Conservation (phyloP, 2,888 invertebrate species). For the Drosophila aldrichi region DNA sequence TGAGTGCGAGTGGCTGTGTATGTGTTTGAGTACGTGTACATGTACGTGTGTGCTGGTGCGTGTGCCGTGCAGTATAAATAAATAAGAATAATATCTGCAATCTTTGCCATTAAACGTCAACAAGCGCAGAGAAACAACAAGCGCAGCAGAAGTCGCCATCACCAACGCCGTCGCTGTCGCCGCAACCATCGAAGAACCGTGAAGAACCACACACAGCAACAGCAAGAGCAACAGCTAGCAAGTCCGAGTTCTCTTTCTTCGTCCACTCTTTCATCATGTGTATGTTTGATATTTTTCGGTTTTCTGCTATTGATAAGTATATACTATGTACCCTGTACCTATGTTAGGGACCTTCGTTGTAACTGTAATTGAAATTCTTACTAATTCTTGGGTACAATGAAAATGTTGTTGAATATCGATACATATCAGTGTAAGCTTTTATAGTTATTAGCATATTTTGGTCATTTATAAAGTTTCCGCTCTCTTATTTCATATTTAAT, state of each 20-base stretch:
- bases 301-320: constrained; percentile 1
- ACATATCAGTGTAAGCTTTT: neutral
- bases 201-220: constrained; percentile 36
- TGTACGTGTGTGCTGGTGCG: constrained; percentile 19
- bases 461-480: neutral
- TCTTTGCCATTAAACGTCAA: constrained; percentile 62
- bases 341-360: neutral
- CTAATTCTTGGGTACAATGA: neutral
- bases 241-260: constrained; percentile 11
- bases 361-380: neutral
- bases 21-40: constrained; percentile 15
- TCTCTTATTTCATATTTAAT: neutral
- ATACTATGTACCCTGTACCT: constrained; percentile 7
- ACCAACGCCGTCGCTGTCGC: constrained; percentile 7
- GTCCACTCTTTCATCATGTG: constrained; percentile 56
- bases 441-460: neutral
- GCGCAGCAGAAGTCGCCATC: constrained; percentile 16
- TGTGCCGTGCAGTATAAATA: constrained; percentile 66
- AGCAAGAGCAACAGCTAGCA: neutral
- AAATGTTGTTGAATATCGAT: neutral
- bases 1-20: neutral
- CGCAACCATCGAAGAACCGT: constrained; percentile 39
- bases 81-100: constrained; percentile 77
- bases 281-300: constrained; percentile 38
- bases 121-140: constrained; percentile 32